Evolutionary conservation across 2,888 invertebrate genomes (phyloP), one percentile per base, ranked within the genome.

Genomic region (Watsonalla binaria): DNA sequence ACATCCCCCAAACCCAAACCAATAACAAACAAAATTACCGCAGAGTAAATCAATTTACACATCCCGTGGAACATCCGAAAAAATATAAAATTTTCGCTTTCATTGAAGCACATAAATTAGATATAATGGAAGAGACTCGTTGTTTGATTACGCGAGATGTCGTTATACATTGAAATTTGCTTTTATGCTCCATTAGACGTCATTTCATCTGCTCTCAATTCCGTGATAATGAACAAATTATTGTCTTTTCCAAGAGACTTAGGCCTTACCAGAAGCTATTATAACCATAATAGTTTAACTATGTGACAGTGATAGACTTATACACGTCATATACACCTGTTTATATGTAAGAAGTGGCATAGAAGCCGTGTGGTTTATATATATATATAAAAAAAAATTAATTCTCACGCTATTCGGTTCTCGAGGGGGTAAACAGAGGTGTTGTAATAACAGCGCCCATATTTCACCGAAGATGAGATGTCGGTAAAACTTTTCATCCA

Each of bases 141-240:
- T 53, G 46, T 55, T 58, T 45, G 46, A 54, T 51, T 54, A 34
- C 45, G 61, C 54, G 54, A 58, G 53, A 50, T 56, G 58, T 60
- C 60, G 58, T 65, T 62, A 49, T 50, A 46, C 54, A 53, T 55
- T 46, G 52, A 59, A 63, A 60, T 63, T 56, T 59, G 52, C 58
- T 64, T 68, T 66, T 58, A 60, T 57, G 52, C 56, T 51, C 63
- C 66, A 62, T 63, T 62, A 66, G 58, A 52, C 54, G 56, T 57
- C 57, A 55, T 58, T 54, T 53, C 54, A 52, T 52, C 51, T 54
- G 50, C 54, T 8, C 42, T 42, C 9, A 37, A 5, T 42, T 42
- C 11, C 42, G 42, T 42, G 42, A 42, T 42, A 11, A 42, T 11
- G 42, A 11, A 5, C 9, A 42, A 42, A 42, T 2, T 8, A 2